phyloP scores from a whole-genome alignment of 2,113 vertebrate species.

The Urocynchramus pylzowi region DNA sequence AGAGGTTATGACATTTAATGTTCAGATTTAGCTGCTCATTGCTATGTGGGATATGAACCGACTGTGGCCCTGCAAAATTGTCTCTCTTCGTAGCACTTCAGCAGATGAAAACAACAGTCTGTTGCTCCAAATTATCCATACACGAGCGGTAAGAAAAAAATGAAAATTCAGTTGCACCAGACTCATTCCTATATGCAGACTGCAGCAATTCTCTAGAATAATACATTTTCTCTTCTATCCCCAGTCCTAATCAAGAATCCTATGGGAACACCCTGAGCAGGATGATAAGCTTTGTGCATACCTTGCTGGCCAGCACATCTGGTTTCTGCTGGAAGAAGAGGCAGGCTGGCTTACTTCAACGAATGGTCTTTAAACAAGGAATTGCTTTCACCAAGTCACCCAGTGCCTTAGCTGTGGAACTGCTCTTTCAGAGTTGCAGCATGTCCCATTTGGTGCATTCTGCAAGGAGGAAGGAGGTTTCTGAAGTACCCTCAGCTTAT shows the following conservation, averaged over 20 bases:
- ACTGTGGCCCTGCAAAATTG: background rate
- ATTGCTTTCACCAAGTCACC: background rate
- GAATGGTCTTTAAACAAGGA: background rate
- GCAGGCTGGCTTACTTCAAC: background rate
- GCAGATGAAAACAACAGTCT: background rate
- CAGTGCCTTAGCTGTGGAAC: background rate
- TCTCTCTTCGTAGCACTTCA: background rate
- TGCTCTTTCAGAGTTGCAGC: background rate
- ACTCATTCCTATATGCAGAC: background rate
- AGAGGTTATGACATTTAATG: background rate
- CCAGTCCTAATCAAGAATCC: background rate
- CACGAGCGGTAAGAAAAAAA: background rate
- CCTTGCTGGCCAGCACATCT: background rate
- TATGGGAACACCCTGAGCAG: background rate
- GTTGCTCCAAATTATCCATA: background rate
- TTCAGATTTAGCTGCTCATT: background rate
- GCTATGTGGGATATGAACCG: background rate
- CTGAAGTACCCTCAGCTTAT: background rate
- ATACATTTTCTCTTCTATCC: background rate
- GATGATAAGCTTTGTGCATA: background rate
- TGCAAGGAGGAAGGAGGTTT: background rate
- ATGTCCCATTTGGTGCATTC: background rate
- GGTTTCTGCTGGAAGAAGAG: background rate
- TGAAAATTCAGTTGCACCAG: background rate
- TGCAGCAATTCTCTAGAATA: background rate